Evolutionary conservation across 2,113 vertebrate genomes (phyloP).

Genomic region (Macrotis lagotis): DNA sequence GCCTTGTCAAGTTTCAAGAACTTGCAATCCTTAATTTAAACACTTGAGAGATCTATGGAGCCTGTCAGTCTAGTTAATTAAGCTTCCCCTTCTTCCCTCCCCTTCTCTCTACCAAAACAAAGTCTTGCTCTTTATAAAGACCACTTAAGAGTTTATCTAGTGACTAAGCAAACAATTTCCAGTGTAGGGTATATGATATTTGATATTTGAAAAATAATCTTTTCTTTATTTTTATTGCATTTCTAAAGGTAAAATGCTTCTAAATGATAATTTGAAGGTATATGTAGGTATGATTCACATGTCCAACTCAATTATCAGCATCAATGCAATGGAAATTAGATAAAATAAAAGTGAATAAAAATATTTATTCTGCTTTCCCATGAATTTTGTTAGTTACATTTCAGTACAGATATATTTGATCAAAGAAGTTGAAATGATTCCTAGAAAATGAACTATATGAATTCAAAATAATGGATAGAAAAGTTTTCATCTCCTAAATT

Average conservation of each 20-base stretch:
- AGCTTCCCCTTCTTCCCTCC: constrained; percentile 76
- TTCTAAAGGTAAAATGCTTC: constrained; percentile 39
- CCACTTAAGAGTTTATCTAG: constrained; percentile 83
- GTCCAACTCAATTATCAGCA: constrained; percentile 11
- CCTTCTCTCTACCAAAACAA: constrained; percentile 79
- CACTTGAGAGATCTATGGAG: constrained; percentile 87
- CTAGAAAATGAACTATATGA: not conserved
- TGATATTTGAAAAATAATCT: constrained; percentile 44
- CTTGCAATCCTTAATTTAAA: constrained; percentile 88
- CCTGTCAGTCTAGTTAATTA: constrained; percentile 87
- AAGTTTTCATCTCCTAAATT: not conserved
- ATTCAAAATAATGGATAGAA: constrained; percentile 1
- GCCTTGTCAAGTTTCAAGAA: constrained; percentile 86
- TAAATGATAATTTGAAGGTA: constrained; percentile 33
- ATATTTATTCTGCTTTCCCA: not conserved
- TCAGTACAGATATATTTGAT: constrained; percentile 9
- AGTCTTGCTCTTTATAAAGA: constrained; percentile 82
- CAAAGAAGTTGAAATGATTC: not conserved
- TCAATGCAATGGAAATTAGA: constrained; percentile 23
- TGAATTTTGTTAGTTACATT: not conserved
- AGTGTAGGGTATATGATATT: constrained; percentile 71
- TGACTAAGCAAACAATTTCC: constrained; percentile 83
- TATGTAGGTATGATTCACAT: not conserved
- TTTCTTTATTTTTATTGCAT: constrained; percentile 18
- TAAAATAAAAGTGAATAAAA: constrained; percentile 25